Evolutionary conservation across 2,797 vertebrate genomes (phyloP).

Genomic region (Pseudochirops corinnae): DNA sequence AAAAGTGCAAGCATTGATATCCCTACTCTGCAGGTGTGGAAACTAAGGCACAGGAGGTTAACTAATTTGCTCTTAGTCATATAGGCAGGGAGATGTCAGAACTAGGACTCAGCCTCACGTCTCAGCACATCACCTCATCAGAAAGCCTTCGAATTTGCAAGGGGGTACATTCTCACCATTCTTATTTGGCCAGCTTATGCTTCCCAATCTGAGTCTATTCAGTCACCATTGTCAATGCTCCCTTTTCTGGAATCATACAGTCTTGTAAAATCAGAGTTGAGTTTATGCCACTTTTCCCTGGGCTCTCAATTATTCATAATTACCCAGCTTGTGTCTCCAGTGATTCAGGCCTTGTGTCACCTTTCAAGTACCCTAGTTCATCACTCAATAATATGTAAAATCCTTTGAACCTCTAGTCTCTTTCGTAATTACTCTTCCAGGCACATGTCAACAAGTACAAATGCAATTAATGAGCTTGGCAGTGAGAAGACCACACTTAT

Average conservation of each 20-base stretch:
- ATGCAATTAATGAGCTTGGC: slow-evolving; percentile 78
- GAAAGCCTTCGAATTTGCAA: neutral
- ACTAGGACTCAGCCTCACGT: neutral
- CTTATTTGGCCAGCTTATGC: neutral
- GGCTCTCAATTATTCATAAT: neutral
- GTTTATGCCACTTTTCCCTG: neutral
- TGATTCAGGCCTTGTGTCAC: neutral
- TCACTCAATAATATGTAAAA: slow-evolving; percentile 53
- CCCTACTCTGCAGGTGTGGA: neutral
- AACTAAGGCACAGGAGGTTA: neutral
- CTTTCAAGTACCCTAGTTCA: slow-evolving; percentile 27
- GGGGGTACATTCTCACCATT: neutral
- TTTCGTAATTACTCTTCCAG: slow-evolving; percentile 66
- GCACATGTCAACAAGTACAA: slow-evolving; percentile 68
- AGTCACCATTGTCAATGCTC: neutral
- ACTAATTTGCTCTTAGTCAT: neutral
- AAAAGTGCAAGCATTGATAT: neutral
- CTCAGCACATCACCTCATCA: neutral
- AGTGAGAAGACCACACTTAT: slow-evolving; percentile 79
- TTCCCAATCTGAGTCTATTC: no score
- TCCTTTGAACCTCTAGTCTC: slow-evolving; percentile 69
- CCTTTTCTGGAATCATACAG: neutral
- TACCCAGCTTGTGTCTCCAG: neutral
- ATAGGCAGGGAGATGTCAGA: neutral
- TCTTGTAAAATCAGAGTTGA: neutral